Evolutionary conservation across 1,140 invertebrate genomes (phyloP).

Genomic region (Teleopsis dalmanni): DNA sequence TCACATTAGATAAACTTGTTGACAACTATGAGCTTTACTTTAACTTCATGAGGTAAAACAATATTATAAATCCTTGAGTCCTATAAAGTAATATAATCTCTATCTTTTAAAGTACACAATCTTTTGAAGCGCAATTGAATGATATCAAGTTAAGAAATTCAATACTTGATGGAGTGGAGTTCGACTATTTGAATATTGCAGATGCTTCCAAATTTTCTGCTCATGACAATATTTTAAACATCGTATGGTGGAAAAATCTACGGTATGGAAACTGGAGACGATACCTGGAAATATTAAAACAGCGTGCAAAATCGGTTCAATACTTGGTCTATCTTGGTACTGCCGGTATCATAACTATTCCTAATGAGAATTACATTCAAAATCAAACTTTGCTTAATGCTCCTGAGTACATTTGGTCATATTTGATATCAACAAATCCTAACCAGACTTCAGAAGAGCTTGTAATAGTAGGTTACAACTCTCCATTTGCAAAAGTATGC

Average conservation of each 20-base stretch:
- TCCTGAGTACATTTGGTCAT: slow-evolving; percentile 5
- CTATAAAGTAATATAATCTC: too few species aligned
- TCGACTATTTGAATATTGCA: too few species aligned
- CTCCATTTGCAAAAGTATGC: neutral
- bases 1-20: too few species aligned
- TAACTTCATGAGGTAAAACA: too few species aligned
- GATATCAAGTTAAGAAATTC: too few species aligned
- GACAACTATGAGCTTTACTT: too few species aligned
- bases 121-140: too few species aligned
- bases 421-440: slow-evolving; percentile 3
- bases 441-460: slow-evolving; percentile 2
- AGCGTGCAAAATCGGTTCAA: neutral
- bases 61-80: too few species aligned
- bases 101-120: too few species aligned
- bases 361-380: neutral
- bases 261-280: slow-evolving; percentile 6
- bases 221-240: slow-evolving; percentile 7
- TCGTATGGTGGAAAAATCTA: slow-evolving; percentile 8
- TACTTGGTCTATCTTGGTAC: slow-evolving; percentile 4
- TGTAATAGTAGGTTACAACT: slow-evolving; percentile 5
- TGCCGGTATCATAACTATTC: neutral
- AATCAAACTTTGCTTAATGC: neutral
- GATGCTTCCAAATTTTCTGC: too few species aligned
- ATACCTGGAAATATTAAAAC: neutral
- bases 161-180: too few species aligned